Evolutionary conservation across 2,113 vertebrate species (phyloP).

Genomic region (Ceyx margarethae): DNA sequence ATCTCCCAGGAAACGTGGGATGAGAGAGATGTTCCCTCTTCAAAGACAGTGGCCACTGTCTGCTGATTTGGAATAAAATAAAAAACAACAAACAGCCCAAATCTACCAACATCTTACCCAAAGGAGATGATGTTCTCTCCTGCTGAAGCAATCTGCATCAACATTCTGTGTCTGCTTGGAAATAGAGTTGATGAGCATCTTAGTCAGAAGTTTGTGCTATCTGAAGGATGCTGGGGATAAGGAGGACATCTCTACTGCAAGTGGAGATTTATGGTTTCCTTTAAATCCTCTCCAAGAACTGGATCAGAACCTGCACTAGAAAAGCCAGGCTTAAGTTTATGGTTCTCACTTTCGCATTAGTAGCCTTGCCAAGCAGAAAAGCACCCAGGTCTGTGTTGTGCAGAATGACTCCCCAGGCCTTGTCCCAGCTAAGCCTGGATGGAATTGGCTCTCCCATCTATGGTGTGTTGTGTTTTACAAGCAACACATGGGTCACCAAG

Average conservation of each 20-base stretch:
- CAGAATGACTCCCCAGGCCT: not conserved
- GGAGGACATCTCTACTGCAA: not conserved
- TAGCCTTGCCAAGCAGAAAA: not conserved
- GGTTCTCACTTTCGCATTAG: not conserved
- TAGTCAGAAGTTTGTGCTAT: not conserved
- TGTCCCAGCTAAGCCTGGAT: not conserved
- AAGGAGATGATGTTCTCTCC: not conserved
- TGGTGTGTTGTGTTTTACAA: not conserved
- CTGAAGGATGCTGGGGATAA: not conserved
- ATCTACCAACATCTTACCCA: not conserved
- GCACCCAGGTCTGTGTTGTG: not conserved
- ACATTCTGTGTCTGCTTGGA: not conserved
- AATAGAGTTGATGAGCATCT: not conserved
- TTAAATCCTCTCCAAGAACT: not conserved
- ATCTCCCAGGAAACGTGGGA: constrained; percentile 77
- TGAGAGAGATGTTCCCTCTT: constrained; percentile 75
- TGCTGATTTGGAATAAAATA: constrained; percentile 65
- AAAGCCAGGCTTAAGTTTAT: not conserved
- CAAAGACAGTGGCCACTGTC: constrained; percentile 61
- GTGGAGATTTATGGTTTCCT: not conserved
- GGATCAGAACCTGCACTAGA: not conserved
- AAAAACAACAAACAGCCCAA: constrained; percentile 11
- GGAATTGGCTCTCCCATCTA: not conserved
- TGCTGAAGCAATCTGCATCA: not conserved
- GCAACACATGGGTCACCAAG: accelerated